Conservation (phyloP, 2,113 vertebrate genomes). For the Uropsilus gracilis region DNA sequence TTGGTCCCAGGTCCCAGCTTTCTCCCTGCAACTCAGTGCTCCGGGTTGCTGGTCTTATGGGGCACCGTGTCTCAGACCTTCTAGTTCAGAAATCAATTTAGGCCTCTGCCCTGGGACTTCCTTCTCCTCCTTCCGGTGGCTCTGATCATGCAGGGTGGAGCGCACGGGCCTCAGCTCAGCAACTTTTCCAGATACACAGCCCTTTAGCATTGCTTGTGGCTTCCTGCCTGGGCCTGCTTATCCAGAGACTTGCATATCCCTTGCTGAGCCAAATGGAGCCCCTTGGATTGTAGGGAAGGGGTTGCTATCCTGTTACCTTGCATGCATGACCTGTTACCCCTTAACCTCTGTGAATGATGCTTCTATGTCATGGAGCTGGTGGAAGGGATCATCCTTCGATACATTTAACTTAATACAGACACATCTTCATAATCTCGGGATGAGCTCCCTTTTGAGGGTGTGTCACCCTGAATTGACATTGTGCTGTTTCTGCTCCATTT, state of each 20-base stretch:
- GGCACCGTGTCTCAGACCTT: background rate
- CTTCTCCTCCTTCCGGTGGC: slow-evolving; percentile 26
- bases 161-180: background rate
- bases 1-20: background rate
- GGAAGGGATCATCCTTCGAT: background rate
- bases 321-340: slow-evolving; percentile 36
- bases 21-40: background rate
- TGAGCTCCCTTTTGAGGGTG: background rate
- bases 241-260: background rate
- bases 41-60: background rate
- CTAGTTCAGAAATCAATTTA: background rate
- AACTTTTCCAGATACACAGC: slow-evolving; percentile 9
- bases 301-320: slow-evolving; percentile 59
- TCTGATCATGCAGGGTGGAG: background rate
- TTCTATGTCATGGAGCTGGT: background rate
- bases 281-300: slow-evolving; percentile 35
- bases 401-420: slow-evolving; percentile 16
- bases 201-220: too few species aligned
- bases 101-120: background rate
- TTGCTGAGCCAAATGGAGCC: slow-evolving; percentile 39
- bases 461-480: background rate
- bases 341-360: background rate
- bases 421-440: background rate
- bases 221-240: too few species aligned
- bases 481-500: background rate